phyloP scores from a whole-genome alignment of 2,888 invertebrate species.

The Microctonus aethiopoides region DNA sequence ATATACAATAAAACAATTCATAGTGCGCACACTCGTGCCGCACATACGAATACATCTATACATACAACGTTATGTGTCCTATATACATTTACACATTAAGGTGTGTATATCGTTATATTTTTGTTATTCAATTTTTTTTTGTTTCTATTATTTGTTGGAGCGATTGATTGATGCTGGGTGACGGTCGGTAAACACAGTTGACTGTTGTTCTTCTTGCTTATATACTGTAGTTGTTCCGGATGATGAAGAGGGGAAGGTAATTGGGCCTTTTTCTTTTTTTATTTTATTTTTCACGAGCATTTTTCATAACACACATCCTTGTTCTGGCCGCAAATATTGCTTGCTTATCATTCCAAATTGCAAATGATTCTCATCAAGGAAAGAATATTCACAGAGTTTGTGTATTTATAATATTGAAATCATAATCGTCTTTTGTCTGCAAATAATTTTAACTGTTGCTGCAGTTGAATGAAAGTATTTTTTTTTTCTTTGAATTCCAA shows the following conservation, averaged over 20 bases:
- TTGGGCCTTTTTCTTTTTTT: background rate
- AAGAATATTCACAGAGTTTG: too few species aligned
- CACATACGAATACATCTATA: slow-evolving; percentile 26
- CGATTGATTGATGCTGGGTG: slow-evolving; percentile 25
- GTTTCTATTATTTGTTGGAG: slow-evolving; percentile 3
- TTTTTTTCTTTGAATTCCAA: background rate
- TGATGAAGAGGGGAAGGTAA: slow-evolving; percentile 1
- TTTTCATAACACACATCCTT: background rate
- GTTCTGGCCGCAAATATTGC: background rate
- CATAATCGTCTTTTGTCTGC: background rate
- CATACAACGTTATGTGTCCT: slow-evolving; percentile 35
- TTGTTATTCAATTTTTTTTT: background rate
- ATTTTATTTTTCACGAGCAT: slow-evolving; percentile 9
- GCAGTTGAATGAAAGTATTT: background rate
- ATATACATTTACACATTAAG: slow-evolving; percentile 35
- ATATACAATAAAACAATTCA: slow-evolving; percentile 36
- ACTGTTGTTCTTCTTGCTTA: background rate
- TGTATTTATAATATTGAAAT: background rate
- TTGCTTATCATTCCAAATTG: background rate
- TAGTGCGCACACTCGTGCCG: slow-evolving; percentile 34
- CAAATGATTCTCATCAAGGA: too few species aligned
- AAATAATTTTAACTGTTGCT: background rate
- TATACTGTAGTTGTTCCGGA: slow-evolving; percentile 4
- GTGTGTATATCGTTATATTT: slow-evolving; percentile 28
- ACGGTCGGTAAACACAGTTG: slow-evolving; percentile 27